Conservation (phyloP, 1,140 invertebrate species). For the Atta texana region DNA sequence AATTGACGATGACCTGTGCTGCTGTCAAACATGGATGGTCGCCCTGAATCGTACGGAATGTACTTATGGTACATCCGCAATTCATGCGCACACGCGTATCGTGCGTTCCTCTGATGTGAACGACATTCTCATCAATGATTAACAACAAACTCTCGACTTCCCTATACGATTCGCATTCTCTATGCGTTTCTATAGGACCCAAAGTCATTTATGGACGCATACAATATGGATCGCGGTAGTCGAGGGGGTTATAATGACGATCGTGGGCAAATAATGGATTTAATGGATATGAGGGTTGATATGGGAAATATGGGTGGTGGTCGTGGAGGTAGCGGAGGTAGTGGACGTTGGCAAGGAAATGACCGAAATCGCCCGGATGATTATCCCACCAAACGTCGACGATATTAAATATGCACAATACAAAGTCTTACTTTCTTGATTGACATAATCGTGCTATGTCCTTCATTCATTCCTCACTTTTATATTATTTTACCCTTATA, state of each 20-base stretch:
- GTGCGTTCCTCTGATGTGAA: slow-evolving; percentile 66
- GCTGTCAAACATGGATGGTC: slow-evolving; percentile 86
- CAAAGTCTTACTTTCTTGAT: slow-evolving; percentile 31
- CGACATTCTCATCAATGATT: slow-evolving; percentile 67
- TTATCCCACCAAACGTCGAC: slow-evolving; percentile 86
- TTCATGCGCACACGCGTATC: slow-evolving; percentile 59
- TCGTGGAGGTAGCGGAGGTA: slow-evolving; percentile 76
- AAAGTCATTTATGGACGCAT: slow-evolving; percentile 86
- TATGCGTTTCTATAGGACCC: slow-evolving; percentile 79
- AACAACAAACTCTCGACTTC: slow-evolving; percentile 41
- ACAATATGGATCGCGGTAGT: slow-evolving; percentile 84
- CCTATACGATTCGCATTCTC: slow-evolving; percentile 43
- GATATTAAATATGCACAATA: slow-evolving; percentile 78
- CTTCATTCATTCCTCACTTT: slow-evolving; percentile 56
- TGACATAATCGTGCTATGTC: slow-evolving; percentile 47
- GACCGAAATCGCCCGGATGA: slow-evolving; percentile 85
- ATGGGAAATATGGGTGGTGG: slow-evolving; percentile 82
- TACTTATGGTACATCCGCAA: slow-evolving; percentile 77
- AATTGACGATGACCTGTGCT: slow-evolving; percentile 86
- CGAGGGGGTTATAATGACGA: slow-evolving; percentile 85
- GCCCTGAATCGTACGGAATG: slow-evolving; percentile 80
- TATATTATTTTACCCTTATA: slow-evolving; percentile 45
- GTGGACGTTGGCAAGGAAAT: slow-evolving; percentile 82
- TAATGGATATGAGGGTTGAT: slow-evolving; percentile 86
- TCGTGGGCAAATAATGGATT: slow-evolving; percentile 85